Evolutionary conservation across 1,140 invertebrate genomes (phyloP).

Genomic region (Heliconius congener): DNA sequence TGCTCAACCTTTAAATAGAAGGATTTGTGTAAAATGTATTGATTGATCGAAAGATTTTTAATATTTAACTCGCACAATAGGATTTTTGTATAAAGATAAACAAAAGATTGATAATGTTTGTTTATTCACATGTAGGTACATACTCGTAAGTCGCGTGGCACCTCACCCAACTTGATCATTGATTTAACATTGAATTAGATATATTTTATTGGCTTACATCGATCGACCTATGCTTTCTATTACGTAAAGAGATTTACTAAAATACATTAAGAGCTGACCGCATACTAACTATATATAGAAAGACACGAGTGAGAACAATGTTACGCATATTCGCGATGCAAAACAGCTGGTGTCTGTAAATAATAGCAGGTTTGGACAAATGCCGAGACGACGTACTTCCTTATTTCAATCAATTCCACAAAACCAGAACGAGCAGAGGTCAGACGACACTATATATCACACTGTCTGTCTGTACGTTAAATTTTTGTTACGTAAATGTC

Average conservation of each 20-base stretch:
- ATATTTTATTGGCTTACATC: slow-evolving; percentile 1
- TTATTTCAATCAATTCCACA: slow-evolving; percentile 25
- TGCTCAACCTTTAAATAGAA: no score
- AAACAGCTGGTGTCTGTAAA: slow-evolving; percentile 37
- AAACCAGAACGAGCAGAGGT: slow-evolving; percentile 3
- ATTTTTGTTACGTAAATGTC: neutral
- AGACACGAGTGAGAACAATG: slow-evolving; percentile 12
- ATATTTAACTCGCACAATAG: no score
- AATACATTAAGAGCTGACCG: slow-evolving; percentile 4
- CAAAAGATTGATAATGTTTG: no score
- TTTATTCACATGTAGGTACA: neutral
- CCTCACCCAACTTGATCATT: neutral
- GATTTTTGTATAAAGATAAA: no score
- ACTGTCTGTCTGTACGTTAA: neutral
- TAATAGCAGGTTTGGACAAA: slow-evolving; percentile 40
- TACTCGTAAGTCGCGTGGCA: no score
- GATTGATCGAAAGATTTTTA: no score
- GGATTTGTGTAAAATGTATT: no score
- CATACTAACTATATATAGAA: slow-evolving; percentile 6
- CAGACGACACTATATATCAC: neutral
- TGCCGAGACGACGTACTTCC: slow-evolving; percentile 40
- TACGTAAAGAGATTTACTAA: slow-evolving; percentile 8
- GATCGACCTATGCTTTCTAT: neutral
- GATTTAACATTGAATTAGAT: neutral
- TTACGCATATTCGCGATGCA: slow-evolving; percentile 8